phyloP scores from a whole-genome alignment of 2,888 invertebrate genomes.

The Galerucella nymphaeae region DNA sequence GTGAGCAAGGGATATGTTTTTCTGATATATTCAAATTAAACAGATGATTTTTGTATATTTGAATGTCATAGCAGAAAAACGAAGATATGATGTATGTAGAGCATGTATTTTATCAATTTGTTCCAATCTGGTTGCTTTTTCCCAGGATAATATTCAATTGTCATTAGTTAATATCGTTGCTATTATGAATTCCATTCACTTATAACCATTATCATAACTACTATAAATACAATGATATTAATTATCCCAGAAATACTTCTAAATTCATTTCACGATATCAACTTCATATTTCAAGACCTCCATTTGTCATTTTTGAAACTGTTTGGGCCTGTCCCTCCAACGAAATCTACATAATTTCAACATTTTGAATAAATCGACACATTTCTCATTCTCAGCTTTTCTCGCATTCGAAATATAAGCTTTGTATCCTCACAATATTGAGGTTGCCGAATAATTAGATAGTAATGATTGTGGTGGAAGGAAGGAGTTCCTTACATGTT shows the following conservation, averaged over 20 bases:
- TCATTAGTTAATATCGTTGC: no score
- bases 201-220: no score
- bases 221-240: background rate
- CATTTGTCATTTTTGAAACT: background rate
- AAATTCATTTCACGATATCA: conserved; percentile 1
- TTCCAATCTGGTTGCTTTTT: no score
- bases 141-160: no score
- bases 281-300: background rate
- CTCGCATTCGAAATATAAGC: background rate
- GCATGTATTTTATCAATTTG: no score
- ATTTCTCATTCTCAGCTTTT: background rate
- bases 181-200: no score
- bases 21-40: no score
- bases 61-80: no score
- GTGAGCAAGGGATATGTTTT: no score
- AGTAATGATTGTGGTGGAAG: background rate
- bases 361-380: conserved; percentile 8
- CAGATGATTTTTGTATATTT: no score
- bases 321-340: background rate
- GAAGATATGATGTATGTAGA: no score
- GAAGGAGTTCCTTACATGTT: background rate
- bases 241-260: background rate
- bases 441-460: background rate
- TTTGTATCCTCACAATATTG: background rate
- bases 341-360: conserved; percentile 4